These are phyloP conservation scores for Saguinus midas DNA, from an alignment of 2,113 vertebrate genomes.

Conservation along the genomic window DNA sequence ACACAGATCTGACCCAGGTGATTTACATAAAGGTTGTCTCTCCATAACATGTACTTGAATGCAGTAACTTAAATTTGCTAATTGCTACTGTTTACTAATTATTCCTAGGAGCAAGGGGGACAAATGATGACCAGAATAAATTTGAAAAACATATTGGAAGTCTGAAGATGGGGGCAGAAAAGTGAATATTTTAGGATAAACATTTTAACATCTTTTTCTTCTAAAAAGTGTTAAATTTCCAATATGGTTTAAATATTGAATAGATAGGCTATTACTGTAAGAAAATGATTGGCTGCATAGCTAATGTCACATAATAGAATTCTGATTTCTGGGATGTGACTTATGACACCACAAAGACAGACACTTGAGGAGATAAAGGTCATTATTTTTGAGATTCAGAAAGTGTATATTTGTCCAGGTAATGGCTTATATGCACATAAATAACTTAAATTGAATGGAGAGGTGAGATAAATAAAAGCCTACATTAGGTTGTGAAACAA, in stretches of 20 bases:
- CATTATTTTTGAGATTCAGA: background rate
- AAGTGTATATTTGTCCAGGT: conserved; percentile 16
- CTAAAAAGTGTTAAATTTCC: background rate
- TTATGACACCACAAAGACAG: background rate
- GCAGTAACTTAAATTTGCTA: background rate
- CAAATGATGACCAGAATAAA: background rate
- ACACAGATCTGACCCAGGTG: background rate
- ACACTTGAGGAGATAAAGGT: background rate
- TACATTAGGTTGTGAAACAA: conserved; percentile 22
- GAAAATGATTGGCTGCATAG: background rate
- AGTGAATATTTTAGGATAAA: background rate
- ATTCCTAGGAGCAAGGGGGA: background rate
- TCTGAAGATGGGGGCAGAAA: background rate
- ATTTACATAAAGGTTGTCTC: background rate
- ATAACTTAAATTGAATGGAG: conserved; percentile 46
- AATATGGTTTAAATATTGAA: background rate
- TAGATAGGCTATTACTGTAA: background rate
- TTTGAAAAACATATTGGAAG: background rate
- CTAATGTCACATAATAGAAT: background rate
- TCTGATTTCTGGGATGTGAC: background rate
- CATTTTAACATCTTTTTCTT: background rate
- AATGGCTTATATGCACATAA: background rate
- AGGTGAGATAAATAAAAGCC: background rate
- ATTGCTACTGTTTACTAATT: background rate
- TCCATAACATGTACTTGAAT: background rate